Percentiles rank a stretch among this genome's conserved stretches.
Conservation (phyloP, 1,140 invertebrate genomes). For the Leucophenga varia region DNA sequence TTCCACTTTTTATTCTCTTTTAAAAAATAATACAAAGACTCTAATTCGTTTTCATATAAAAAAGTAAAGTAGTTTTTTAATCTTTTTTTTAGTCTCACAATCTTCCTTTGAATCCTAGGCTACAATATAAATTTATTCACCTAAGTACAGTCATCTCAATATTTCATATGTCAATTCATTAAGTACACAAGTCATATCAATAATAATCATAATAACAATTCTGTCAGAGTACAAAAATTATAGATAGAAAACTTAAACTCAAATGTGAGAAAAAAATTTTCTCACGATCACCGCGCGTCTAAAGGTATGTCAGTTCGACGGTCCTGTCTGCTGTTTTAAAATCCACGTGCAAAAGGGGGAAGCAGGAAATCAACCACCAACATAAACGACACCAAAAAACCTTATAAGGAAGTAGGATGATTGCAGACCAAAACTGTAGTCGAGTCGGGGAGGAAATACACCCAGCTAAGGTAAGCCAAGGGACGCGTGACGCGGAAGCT, state of each 20-base stretch:
- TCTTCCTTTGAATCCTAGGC: no score
- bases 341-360: constrained; percentile 56
- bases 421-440: no score
- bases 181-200: constrained; percentile 44
- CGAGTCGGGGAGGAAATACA: constrained; percentile 24
- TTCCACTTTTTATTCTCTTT: no score
- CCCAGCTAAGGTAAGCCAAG: no score
- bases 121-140: constrained; percentile 15
- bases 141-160: constrained; percentile 33
- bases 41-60: no score
- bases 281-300: constrained; percentile 45
- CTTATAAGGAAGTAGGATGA: constrained; percentile 1
- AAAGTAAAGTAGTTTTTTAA: no score
- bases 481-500: constrained; percentile 31
- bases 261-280: constrained; percentile 53
- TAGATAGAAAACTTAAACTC: constrained; percentile 26
- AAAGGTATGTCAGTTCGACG: constrained; percentile 16
- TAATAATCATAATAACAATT: constrained; percentile 43
- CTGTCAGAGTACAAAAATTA: constrained; percentile 44
- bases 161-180: constrained; percentile 13
- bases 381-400: neutral
- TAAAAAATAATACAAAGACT: no score
- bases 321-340: no score
- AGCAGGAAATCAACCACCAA: constrained; percentile 30
- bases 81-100: no score